Evolutionary conservation across 2,113 vertebrate genomes (phyloP).

Genomic region (Phrynosoma blainvillii): DNA sequence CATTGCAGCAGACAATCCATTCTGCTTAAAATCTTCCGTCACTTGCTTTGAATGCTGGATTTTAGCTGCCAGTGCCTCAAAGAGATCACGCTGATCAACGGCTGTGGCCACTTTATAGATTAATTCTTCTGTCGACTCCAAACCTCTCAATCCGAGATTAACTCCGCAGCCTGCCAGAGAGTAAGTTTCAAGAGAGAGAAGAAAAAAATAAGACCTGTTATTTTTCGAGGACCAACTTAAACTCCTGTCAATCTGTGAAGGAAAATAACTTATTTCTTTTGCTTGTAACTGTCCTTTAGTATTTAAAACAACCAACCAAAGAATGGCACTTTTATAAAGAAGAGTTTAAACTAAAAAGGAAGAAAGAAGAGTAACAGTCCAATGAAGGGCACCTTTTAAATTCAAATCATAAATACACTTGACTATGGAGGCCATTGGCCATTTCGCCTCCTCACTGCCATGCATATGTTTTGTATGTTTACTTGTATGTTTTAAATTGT

Average conservation of each 20-base stretch:
- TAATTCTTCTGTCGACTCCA: constrained; percentile 80
- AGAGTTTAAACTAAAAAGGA: not conserved
- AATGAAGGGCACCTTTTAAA: no score
- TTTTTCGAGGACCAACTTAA: constrained; percentile 14
- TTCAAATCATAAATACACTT: no score
- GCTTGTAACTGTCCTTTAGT: not conserved
- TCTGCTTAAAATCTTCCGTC: constrained; percentile 78
- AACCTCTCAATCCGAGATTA: constrained; percentile 80
- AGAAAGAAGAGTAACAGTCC: not conserved
- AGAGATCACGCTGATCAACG: constrained; percentile 78
- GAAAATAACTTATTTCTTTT: constrained; percentile 17
- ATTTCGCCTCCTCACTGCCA: no score
- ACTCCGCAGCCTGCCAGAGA: constrained; percentile 78
- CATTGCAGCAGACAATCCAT: constrained; percentile 73
- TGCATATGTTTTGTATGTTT: no score
- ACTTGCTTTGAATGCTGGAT: constrained; percentile 79
- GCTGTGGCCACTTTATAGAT: constrained; percentile 79
- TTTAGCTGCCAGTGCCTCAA: constrained; percentile 79
- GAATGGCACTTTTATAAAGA: not conserved
- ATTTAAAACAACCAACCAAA: not conserved
- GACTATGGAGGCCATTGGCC: no score
- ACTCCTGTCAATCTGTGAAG: not conserved
- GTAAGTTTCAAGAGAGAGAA: not conserved
- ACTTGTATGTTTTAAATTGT: no score
- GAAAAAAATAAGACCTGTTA: not conserved